Evolutionary conservation across 1,140 invertebrate species (phyloP).

Genomic region (Zaprionus vittiger): DNA sequence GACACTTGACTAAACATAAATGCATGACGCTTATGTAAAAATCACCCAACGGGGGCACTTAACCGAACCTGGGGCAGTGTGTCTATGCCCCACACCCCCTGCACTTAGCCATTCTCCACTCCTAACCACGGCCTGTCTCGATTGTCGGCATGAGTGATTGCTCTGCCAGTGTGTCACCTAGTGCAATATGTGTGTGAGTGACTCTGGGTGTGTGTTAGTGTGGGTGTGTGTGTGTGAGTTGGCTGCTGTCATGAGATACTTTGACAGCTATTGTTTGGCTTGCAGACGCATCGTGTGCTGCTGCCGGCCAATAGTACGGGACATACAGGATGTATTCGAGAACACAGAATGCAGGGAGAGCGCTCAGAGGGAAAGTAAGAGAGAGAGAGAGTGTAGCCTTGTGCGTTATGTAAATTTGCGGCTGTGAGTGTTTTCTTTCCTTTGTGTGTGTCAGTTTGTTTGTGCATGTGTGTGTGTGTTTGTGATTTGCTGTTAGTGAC

Average conservation of each 20-base stretch:
- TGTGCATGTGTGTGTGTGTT: not conserved
- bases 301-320: conserved; percentile 1
- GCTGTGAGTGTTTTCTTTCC: conserved; percentile 49
- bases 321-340: conserved; percentile 37
- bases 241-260: conserved; percentile 66
- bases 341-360: conserved; percentile 49
- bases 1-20: conserved; percentile 76
- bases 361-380: not conserved
- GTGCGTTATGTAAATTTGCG: conserved; percentile 66
- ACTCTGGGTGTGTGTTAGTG: conserved; percentile 4
- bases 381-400: conserved; percentile 15
- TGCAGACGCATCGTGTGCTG: conserved; percentile 22
- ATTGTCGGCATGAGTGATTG: conserved; percentile 67
- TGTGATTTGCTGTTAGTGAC: conserved; percentile 33
- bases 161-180: conserved; percentile 57
- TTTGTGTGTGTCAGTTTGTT: conserved; percentile 17
- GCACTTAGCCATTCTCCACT: not conserved
- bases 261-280: conserved; percentile 65
- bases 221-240: conserved; percentile 30
- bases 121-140: conserved; percentile 23
- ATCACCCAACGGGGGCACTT: conserved; percentile 76
- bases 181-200: conserved; percentile 21
- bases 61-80: conserved; percentile 46
- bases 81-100: conserved; percentile 16
- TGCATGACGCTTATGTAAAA: conserved; percentile 74